Evolutionary conservation across 2,888 invertebrate genomes (phyloP).

Genomic region (Orthosia cruda): DNA sequence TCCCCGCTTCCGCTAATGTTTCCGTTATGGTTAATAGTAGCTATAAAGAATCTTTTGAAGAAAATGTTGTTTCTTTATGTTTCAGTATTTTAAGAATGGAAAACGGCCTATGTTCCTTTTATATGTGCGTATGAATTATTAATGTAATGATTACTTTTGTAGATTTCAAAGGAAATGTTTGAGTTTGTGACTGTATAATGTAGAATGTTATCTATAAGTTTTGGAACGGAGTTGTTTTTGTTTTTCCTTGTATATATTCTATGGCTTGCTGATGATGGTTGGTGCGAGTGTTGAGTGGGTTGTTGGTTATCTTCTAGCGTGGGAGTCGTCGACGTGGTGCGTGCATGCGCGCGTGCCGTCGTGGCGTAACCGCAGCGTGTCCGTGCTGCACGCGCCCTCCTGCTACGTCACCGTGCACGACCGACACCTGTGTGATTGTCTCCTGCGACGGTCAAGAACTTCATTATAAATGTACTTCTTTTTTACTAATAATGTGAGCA

Average conservation of each 20-base stretch:
- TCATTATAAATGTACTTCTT: constrained; percentile 18
- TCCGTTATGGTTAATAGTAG: constrained; percentile 85
- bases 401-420: constrained; percentile 82
- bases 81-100: constrained; percentile 74
- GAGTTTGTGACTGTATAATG: constrained; percentile 56
- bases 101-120: constrained; percentile 64
- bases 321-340: constrained; percentile 75
- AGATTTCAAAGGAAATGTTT: constrained; percentile 56
- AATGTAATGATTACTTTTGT: constrained; percentile 63
- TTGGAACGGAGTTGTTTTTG: constrained; percentile 60
- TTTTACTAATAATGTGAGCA: not conserved
- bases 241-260: constrained; percentile 38
- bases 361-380: constrained; percentile 78
- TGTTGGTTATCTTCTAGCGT: constrained; percentile 79
- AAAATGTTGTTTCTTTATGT: constrained; percentile 79
- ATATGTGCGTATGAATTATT: constrained; percentile 64
- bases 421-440: constrained; percentile 82
- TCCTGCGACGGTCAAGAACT: constrained; percentile 69
- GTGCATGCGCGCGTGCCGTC: constrained; percentile 77
- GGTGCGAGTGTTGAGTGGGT: constrained; percentile 53
- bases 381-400: constrained; percentile 81
- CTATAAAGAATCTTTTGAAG: constrained; percentile 85
- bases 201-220: constrained; percentile 52
- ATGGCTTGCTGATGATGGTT: constrained; percentile 30
- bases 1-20: constrained; percentile 82